Evolutionary conservation across 1,140 invertebrate genomes (phyloP).

Genomic region (Meloidogyne chitwoodi): DNA sequence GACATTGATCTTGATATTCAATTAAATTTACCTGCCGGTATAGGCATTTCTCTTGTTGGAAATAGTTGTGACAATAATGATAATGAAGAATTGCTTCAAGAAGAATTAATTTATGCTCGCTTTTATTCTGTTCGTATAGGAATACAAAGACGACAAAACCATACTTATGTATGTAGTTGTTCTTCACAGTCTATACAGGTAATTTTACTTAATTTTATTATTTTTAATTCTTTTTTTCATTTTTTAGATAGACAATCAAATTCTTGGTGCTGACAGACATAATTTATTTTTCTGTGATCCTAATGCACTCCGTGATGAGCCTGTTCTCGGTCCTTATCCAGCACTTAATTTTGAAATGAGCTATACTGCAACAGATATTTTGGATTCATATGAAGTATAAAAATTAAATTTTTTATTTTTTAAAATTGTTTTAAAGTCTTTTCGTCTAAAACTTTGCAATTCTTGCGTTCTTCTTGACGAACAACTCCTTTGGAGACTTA

Average conservation of each 20-base stretch:
- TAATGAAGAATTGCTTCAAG: slow-evolving; percentile 62
- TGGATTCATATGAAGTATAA: slow-evolving; percentile 55
- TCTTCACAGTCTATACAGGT: slow-evolving; percentile 71
- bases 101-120: slow-evolving; percentile 80
- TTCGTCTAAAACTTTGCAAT: slow-evolving; percentile 77
- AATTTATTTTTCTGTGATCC: slow-evolving; percentile 73
- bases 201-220: neutral
- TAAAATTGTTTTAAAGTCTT: slow-evolving; percentile 66
- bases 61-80: slow-evolving; percentile 46
- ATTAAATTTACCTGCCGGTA: slow-evolving; percentile 61
- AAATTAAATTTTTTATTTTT: neutral
- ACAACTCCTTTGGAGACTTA: slow-evolving; percentile 77
- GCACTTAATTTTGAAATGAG: slow-evolving; percentile 54
- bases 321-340: slow-evolving; percentile 13
- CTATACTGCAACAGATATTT: slow-evolving; percentile 50
- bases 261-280: slow-evolving; percentile 74
- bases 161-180: neutral
- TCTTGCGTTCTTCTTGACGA: slow-evolving; percentile 81
- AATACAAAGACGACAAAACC: slow-evolving; percentile 66
- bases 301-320: slow-evolving; percentile 14
- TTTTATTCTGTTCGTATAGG: slow-evolving; percentile 65
- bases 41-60: slow-evolving; percentile 80
- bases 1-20: neutral
- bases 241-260: slow-evolving; percentile 74
- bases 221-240: slow-evolving; percentile 15